A percentile compares a stretch with the other conserved stretches of the same genome.
Conservation (phyloP, 2,888 invertebrate genomes). For the Drosophila multiciliata region DNA sequence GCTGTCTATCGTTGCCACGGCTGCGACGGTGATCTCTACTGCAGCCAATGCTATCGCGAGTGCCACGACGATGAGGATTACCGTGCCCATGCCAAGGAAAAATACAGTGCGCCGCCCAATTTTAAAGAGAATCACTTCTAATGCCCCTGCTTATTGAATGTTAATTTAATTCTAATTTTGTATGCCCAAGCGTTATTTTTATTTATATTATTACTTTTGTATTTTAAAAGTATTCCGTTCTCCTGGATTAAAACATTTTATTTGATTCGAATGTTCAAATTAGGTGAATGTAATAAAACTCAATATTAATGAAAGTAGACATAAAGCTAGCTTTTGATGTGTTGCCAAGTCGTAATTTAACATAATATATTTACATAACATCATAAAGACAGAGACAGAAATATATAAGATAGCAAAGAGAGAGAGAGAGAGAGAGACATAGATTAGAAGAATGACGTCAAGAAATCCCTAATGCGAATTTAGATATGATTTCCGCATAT, state of each 20-base stretch:
- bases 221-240: conserved; percentile 15
- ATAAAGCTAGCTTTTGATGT: neutral
- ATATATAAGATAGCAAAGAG: neutral
- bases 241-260: conserved; percentile 11
- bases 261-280: conserved; percentile 13
- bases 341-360: neutral
- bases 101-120: conserved; percentile 80
- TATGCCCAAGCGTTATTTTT: conserved; percentile 11
- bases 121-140: conserved; percentile 82
- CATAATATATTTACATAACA: neutral
- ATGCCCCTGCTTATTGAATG: conserved; percentile 11
- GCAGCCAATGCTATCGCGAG: conserved; percentile 90
- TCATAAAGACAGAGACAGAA: conserved; percentile 11
- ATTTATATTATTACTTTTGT: neutral
- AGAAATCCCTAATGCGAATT: neutral
- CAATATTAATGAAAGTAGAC: conserved; percentile 23
- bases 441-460: neutral
- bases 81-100: conserved; percentile 77
- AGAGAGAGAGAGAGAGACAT: neutral
- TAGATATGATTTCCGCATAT: neutral
- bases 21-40: conserved; percentile 93
- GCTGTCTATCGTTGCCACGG: conserved; percentile 90
- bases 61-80: conserved; percentile 89
- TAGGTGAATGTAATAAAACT: conserved; percentile 20
- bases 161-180: conserved; percentile 2